A percentile compares a stretch with the other conserved stretches of the same genome.
Evolutionary conservation across 2,797 vertebrate genomes (phyloP).

Genomic region (Cirrhinus molitorella): DNA sequence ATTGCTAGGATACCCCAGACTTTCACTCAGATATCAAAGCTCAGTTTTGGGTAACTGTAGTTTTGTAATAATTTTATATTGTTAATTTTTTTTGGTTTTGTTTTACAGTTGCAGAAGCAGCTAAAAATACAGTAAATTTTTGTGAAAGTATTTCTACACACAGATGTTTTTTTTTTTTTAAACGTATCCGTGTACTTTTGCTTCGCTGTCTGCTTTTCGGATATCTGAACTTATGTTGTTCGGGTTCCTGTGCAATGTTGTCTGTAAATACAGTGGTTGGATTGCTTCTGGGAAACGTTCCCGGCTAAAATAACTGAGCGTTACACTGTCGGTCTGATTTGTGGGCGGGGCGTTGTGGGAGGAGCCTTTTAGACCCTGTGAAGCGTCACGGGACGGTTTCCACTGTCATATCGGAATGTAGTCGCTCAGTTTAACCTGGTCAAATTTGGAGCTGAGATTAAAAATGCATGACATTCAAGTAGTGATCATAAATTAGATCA

Average conservation of each 20-base stretch:
- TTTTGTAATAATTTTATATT: not conserved
- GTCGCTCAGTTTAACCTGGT: not conserved
- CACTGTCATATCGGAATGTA: conserved; percentile 4
- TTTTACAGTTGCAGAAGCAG: not conserved
- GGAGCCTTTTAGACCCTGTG: not conserved
- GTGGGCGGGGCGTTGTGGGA: not conserved
- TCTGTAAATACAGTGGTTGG: not conserved
- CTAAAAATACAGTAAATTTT: not conserved
- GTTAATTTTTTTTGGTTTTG: not conserved
- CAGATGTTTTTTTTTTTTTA: not conserved
- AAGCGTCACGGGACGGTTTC: not conserved
- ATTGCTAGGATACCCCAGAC: not conserved
- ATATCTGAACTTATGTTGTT: not conserved
- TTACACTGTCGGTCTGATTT: not conserved
- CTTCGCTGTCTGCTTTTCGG: not conserved
- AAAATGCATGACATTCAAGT: not conserved
- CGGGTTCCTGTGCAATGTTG: not conserved
- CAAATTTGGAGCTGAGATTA: conserved; percentile 10
- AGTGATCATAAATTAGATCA: not conserved
- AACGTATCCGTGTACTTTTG: not conserved
- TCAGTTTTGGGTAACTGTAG: not conserved
- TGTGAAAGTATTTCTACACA: not conserved
- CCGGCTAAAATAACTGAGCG: not conserved
- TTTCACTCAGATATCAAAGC: not conserved
- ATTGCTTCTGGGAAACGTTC: not conserved